Conservation (phyloP, 2,797 vertebrate genomes). For the Tragopan temminckii region DNA sequence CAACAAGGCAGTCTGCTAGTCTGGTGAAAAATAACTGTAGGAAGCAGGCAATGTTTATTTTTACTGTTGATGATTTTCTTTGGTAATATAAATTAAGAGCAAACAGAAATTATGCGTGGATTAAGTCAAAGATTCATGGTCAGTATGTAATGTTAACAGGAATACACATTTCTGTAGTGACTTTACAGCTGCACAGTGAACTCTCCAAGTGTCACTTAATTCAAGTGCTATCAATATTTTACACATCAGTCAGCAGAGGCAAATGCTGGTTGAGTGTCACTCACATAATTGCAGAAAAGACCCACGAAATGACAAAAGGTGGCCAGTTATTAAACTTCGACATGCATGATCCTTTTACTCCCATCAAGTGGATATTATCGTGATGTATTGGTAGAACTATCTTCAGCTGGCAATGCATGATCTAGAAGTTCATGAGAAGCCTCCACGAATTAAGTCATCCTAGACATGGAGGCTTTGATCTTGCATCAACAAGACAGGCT, state of each 20-base stretch:
- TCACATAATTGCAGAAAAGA: not conserved
- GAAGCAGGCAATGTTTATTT: not conserved
- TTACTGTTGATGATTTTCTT: not conserved
- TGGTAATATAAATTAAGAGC: not conserved
- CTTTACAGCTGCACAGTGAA: not conserved
- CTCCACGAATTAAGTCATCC: no score
- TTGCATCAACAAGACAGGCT: no score
- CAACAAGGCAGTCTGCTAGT: not conserved
- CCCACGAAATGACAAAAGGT: not conserved
- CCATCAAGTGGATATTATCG: not conserved
- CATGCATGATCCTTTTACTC: not conserved
- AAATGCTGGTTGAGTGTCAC: not conserved
- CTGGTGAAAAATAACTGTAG: not conserved
- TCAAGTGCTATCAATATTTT: not conserved
- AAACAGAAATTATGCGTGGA: not conserved
- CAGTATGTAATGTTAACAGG: accelerated
- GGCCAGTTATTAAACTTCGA: not conserved
- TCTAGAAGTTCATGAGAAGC: no score
- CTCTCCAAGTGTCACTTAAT: not conserved
- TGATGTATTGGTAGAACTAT: not conserved
- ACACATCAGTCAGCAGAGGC: not conserved
- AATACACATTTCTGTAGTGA: not conserved
- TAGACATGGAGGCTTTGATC: no score
- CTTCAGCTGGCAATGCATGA: no score
- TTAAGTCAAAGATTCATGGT: not conserved